phyloP scores from a whole-genome alignment of 2,888 invertebrate species.

The Rhopalosiphum nymphaeae region DNA sequence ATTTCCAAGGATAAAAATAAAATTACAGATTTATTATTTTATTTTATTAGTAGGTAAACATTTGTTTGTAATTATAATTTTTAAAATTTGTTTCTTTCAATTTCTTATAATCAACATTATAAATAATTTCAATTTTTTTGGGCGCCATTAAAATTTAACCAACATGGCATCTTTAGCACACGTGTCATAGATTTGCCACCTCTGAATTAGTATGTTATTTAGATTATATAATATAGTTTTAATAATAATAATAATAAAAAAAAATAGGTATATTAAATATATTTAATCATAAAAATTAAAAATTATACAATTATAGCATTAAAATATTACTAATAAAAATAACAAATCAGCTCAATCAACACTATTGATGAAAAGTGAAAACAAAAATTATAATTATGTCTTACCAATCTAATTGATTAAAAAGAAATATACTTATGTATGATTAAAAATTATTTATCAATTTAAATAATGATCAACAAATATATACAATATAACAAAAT shows the following conservation, averaged over 20 bases:
- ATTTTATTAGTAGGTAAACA: too few relatives aligned
- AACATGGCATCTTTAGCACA: too few relatives aligned
- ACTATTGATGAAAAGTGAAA: background rate
- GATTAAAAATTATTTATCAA: background rate
- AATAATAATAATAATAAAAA: background rate
- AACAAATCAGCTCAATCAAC: background rate
- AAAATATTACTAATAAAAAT: slow-evolving; percentile 4
- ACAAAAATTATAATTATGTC: background rate
- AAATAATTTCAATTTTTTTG: too few relatives aligned
- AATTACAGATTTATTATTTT: too few relatives aligned
- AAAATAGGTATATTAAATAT: background rate
- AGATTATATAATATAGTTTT: background rate
- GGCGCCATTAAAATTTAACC: too few relatives aligned
- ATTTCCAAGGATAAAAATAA: too few relatives aligned
- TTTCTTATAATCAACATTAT: too few relatives aligned
- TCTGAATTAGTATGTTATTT: background rate
- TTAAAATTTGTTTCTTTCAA: too few relatives aligned
- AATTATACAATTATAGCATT: slow-evolving; percentile 11
- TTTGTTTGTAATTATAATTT: too few relatives aligned
- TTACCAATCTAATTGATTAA: background rate
- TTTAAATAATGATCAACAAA: slow-evolving; percentile 1
- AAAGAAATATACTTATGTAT: background rate
- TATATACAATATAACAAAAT: background rate
- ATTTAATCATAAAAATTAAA: slow-evolving; percentile 8
- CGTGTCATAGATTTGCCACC: too few relatives aligned